These are phyloP conservation scores for Slavum lentiscoides DNA, from an alignment of 2,888 invertebrate genomes.

Conservation along the genomic window DNA sequence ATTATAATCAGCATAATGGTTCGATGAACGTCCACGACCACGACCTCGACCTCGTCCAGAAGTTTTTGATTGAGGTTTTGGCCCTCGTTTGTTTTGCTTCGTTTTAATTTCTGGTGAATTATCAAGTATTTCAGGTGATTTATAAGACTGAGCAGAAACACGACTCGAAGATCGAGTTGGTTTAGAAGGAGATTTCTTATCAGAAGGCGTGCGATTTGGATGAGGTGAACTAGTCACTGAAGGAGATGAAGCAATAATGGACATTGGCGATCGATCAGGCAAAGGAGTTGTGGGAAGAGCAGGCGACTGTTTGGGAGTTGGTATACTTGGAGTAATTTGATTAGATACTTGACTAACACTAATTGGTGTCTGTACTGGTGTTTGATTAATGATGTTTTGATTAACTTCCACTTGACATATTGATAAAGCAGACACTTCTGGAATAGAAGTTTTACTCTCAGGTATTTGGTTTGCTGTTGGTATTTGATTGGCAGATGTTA, in stretches of 20 bases:
- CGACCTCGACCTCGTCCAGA: conserved; percentile 59
- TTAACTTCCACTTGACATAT: conserved; percentile 26
- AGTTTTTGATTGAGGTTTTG: conserved; percentile 63
- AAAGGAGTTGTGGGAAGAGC: conserved; percentile 51
- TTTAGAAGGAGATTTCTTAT: conserved; percentile 66
- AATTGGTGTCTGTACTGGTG: conserved; percentile 39
- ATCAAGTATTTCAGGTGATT: conserved; percentile 72
- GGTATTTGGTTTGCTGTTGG: conserved; percentile 16
- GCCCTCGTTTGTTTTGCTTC: conserved; percentile 59
- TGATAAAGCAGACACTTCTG: conserved; percentile 7
- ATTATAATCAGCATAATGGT: conserved; percentile 60
- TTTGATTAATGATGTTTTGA: conserved; percentile 38
- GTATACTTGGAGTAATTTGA: conserved; percentile 46
- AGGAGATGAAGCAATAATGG: conserved; percentile 51
- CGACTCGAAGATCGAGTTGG: conserved; percentile 68
- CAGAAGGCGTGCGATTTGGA: conserved; percentile 57
- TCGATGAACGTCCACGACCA: conserved; percentile 61
- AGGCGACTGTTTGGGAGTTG: conserved; percentile 48
- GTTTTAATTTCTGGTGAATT: conserved; percentile 65
- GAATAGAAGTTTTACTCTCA: not conserved
- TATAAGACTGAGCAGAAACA: conserved; percentile 64
- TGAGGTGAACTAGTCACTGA: conserved; percentile 64
- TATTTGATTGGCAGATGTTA: conserved; percentile 17
- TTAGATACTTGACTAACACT: conserved; percentile 46
- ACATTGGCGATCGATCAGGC: conserved; percentile 49